These are phyloP conservation scores for Unio delphinus DNA, from an alignment of 2,888 invertebrate genomes.

Conservation along the genomic window DNA sequence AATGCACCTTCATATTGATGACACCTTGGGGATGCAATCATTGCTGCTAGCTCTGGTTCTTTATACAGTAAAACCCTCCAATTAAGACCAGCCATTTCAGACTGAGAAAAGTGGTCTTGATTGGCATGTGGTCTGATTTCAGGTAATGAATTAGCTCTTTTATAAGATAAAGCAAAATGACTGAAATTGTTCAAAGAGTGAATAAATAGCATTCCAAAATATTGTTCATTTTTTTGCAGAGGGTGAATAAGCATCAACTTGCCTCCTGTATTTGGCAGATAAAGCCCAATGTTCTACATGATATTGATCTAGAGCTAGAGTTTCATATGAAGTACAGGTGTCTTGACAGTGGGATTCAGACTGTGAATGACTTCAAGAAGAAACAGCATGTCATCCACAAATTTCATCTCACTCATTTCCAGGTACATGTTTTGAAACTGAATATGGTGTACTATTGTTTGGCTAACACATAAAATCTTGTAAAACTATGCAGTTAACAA, in stretches of 20 bases:
- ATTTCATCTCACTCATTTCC: constrained; percentile 86
- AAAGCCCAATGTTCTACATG: constrained; percentile 67
- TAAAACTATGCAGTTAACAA: not conserved
- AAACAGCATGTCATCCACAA: constrained; percentile 75
- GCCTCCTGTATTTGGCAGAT: constrained; percentile 90
- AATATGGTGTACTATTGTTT: not conserved
- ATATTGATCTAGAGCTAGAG: constrained; percentile 72
- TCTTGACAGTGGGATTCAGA: constrained; percentile 49
- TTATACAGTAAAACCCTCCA: too few relatives aligned
- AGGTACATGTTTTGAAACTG: constrained; percentile 73
- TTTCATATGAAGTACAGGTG: constrained; percentile 78
- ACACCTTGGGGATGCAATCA: too few relatives aligned
- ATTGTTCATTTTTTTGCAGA: constrained; percentile 69
- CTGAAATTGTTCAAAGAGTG: too few relatives aligned
- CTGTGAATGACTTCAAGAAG: constrained; percentile 14
- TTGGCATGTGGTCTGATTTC: too few relatives aligned
- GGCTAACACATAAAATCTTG: not conserved
- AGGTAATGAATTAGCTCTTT: too few relatives aligned
- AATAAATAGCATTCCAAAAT: too few relatives aligned
- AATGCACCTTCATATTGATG: too few relatives aligned
- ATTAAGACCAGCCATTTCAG: too few relatives aligned
- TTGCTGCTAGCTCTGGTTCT: too few relatives aligned
- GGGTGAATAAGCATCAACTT: constrained; percentile 82
- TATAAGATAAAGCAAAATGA: too few relatives aligned
- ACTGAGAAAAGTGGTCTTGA: too few relatives aligned